Percentiles rank a stretch among this genome's conserved stretches.
phyloP scores from a whole-genome alignment of 2,888 invertebrate genomes.

The Cheilosia urbana region DNA sequence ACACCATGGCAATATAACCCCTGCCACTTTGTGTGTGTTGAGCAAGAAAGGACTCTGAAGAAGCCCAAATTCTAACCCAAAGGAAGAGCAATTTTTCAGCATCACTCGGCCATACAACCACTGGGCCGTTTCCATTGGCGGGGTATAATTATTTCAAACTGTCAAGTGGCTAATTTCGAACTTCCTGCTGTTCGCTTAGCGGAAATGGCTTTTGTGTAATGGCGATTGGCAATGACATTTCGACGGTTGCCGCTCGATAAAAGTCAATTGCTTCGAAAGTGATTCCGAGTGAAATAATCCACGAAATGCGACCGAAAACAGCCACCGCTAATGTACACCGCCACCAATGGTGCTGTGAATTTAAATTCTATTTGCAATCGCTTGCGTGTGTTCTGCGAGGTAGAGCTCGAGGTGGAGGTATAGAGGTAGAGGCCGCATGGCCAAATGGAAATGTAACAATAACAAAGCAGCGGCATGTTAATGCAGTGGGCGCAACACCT shows the following conservation, averaged over 20 bases:
- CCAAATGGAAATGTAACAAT: constrained; percentile 67
- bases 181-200: constrained; percentile 71
- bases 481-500: constrained; percentile 52
- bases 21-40: constrained; percentile 1
- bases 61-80: constrained; percentile 44
- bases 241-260: constrained; percentile 75
- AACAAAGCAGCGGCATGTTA: constrained; percentile 70
- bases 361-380: constrained; percentile 63
- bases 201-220: constrained; percentile 73
- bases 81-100: constrained; percentile 64
- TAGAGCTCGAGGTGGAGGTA: background rate
- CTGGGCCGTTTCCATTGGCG: constrained; percentile 25
- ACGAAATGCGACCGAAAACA: constrained; percentile 76
- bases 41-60: constrained; percentile 50
- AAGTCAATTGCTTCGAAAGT: constrained; percentile 75
- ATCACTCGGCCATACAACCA: constrained; percentile 11
- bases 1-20: constrained; percentile 37
- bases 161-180: constrained; percentile 75
- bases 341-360: constrained; percentile 70
- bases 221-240: constrained; percentile 73
- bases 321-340: constrained; percentile 74
- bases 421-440: constrained; percentile 24
- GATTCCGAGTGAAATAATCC: constrained; percentile 75
- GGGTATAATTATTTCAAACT: constrained; percentile 73
- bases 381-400: background rate